These are phyloP conservation scores for Spodoptera litura DNA, from an alignment of 1,140 invertebrate species.

Conservation along the genomic window DNA sequence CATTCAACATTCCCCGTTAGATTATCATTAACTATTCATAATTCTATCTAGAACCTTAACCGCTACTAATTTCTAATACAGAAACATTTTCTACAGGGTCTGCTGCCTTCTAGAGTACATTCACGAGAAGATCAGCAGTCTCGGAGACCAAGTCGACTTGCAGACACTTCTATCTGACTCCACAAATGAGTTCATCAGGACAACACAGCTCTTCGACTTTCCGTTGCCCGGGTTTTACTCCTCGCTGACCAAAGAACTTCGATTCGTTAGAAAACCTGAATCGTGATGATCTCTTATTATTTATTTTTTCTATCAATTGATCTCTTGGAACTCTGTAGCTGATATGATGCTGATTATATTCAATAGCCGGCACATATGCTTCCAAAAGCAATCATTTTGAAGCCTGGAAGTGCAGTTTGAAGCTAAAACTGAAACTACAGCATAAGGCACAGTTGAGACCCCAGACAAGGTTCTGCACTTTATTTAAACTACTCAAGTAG, in stretches of 20 bases:
- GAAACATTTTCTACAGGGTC: neutral
- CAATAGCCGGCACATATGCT: too few relatives aligned
- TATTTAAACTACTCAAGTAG: too few relatives aligned
- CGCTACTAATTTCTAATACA: too few relatives aligned
- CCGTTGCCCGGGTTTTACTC: neutral
- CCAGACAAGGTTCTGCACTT: too few relatives aligned
- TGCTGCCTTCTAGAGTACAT: constrained; percentile 2
- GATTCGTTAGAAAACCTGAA: neutral
- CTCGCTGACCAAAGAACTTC: constrained; percentile 12
- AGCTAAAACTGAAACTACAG: too few relatives aligned
- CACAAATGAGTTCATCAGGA: neutral
- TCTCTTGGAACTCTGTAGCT: neutral
- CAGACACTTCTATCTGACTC: neutral
- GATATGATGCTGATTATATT: neutral
- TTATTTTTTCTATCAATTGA: neutral
- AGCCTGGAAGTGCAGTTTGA: too few relatives aligned
- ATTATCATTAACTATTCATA: too few relatives aligned
- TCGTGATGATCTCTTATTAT: neutral
- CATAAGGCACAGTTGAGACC: too few relatives aligned
- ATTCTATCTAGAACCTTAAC: too few relatives aligned
- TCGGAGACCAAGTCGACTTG: constrained; percentile 7
- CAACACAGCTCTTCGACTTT: neutral
- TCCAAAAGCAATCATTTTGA: too few relatives aligned
- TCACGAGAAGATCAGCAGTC: neutral
- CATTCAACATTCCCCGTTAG: too few relatives aligned